Evolutionary conservation across 2,113 vertebrate species (phyloP).

Genomic region (Zosterops borbonicus): DNA sequence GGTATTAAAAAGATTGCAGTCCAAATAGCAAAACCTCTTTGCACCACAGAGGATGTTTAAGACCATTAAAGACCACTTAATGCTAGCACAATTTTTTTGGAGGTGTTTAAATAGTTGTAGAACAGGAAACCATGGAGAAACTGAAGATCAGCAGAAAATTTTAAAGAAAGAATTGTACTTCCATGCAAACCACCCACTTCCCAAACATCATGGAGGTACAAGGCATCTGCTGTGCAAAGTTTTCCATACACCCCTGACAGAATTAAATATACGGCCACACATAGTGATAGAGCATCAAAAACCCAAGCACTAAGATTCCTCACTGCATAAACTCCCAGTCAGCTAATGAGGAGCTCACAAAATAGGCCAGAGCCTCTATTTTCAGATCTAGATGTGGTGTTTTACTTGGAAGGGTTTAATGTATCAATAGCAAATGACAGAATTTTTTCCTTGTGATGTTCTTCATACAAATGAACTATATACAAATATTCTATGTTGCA

Average conservation of each 20-base stretch:
- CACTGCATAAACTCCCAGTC: neutral
- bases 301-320: neutral
- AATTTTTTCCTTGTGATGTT: conserved; percentile 23
- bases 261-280: conserved; percentile 35
- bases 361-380: conserved; percentile 40
- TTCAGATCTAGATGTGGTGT: conserved; percentile 34
- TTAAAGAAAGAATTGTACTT: conserved; percentile 31
- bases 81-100: neutral
- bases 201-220: conserved; percentile 39
- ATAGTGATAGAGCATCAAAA: conserved; percentile 18
- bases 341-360: conserved; percentile 18
- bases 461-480: neutral
- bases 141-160: conserved; percentile 10
- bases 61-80: neutral
- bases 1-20: neutral
- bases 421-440: conserved; percentile 31
- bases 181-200: conserved; percentile 41
- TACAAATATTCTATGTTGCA: conserved; percentile 13
- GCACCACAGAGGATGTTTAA: neutral
- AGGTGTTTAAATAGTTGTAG: conserved; percentile 5
- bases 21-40: neutral
- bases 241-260: conserved; percentile 28
- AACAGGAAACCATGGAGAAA: conserved; percentile 37
- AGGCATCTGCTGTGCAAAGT: conserved; percentile 35
- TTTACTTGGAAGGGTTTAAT: conserved; percentile 42